Percentiles rank a stretch among this genome's conserved stretches.
These are phyloP conservation scores for Hylaea fasciaria DNA, from an alignment of 2,888 invertebrate genomes.

Conservation along the genomic window DNA sequence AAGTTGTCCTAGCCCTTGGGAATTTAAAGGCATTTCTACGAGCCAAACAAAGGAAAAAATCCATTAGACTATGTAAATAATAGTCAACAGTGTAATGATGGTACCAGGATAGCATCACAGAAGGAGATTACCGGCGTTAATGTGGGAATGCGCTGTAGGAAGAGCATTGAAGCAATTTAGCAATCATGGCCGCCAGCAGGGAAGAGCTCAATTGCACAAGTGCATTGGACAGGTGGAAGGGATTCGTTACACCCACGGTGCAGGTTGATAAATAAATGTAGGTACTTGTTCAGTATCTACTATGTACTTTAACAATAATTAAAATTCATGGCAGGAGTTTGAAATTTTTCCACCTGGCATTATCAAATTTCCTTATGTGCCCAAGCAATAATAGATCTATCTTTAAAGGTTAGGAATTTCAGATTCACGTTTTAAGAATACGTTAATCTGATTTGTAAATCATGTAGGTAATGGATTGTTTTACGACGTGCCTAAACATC, in stretches of 20 bases:
- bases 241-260: constrained; percentile 43
- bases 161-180: constrained; percentile 54
- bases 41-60: constrained; percentile 32
- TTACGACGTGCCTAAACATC: constrained; percentile 18
- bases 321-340: background rate
- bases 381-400: background rate
- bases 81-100: constrained; percentile 32
- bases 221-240: constrained; percentile 42
- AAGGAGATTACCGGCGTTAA: constrained; percentile 41
- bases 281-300: constrained; percentile 1
- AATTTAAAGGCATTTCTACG: constrained; percentile 21
- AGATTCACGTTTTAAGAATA: constrained; percentile 5
- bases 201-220: constrained; percentile 50
- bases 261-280: constrained; percentile 22
- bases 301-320: background rate
- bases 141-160: constrained; percentile 51
- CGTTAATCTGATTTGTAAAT: constrained; percentile 14
- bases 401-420: background rate
- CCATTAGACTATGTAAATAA: constrained; percentile 36
- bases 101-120: constrained; percentile 40
- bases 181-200: constrained; percentile 43
- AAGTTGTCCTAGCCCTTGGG: constrained; percentile 25
- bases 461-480: constrained; percentile 13
- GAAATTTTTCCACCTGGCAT: constrained; percentile 3
- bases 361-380: constrained; percentile 8